Base-by-base conservation (phyloP, 2,888 invertebrate species). In the Tyria jacobaeae region DNA sequence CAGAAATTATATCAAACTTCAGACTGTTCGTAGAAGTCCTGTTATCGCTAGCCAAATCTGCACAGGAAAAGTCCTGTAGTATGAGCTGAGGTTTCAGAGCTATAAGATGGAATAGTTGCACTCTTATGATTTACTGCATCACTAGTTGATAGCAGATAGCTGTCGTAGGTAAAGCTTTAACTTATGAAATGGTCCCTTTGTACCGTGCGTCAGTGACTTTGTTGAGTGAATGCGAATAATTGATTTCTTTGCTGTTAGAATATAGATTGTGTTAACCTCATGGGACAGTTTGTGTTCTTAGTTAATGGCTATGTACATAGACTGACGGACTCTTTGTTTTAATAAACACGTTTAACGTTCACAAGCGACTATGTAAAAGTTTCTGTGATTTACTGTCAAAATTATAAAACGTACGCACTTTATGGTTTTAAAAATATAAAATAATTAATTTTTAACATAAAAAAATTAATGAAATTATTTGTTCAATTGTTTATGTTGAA, bases 121-220 rank as follows among this genome's bases (percentile, higher is more conserved):
- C 88, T 85, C 84, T 80, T 80, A 87, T 89, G 88, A 91, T 92
- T 92, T 87, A 89, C 86, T 86, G 87, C 89, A 88, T 90, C 89
- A 92, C 90, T 90, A 91, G 88, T 91, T 89, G 85, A 88, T 81
- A 86, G 80, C 81, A 85, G 87, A 89, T 89, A 89, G 88, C 89
- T 88, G 89, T 89, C 87, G 81, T 85, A 85, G 81, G 85, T 83
- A 82, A 83, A 82, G 86, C 82, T 87, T 81, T 86, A 88, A 91
- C 89, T 90, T 91, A 91, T 89, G 88, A 90, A 89, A 91, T 87
- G 83, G 86, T 87, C 84, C 85, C 87, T 89, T 88, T 89, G 88
- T 89, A 85, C 81, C 78, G 75, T 73, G 71, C 66, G 69, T 73
- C 71, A 79, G 73, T 78, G 75, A 87, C 89, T 89, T 87, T 90